Evolutionary conservation across 2,113 vertebrate genomes (phyloP), one percentile per base, ranked within the genome.

Genomic region (Gobio gobio): DNA sequence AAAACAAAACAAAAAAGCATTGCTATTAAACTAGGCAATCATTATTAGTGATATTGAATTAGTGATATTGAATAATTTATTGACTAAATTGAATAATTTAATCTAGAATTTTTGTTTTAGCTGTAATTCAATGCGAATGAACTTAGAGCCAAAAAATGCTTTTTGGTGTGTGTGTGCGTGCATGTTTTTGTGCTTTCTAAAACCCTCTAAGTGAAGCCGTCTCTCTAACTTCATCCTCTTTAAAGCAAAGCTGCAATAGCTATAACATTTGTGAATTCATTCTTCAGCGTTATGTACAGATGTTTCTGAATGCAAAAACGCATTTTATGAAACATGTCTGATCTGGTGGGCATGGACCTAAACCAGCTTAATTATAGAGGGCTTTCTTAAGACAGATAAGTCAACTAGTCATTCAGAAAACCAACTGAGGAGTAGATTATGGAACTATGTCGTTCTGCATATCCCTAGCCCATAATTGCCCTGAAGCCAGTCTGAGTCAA

Each of bases 351-450:
- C 74, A 54, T 29, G 45, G 74, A 14, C 74, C 74, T 54, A 76
- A 54, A 54, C 13, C 74, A 76, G 12, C 74, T 76, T 76, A 76
- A 76, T 76, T 76, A 76, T 33, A 76, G 26, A 76, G 74, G 26
- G 49, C 7, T 76, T 29, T 14, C 26, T 54, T 20, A 33, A 33
- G 16, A 33, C n/a, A 7, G 22, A 73, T 43, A 8, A 73, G 70
- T 47, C 70, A 33, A 54, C 45, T 76, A 76, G 47, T 54, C 47
- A 54, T 76, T 76, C n/a, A 33, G 47, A 76, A 76, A 76, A 75
- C 24, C 47, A 49, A 45, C 43, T 47, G 12, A 74, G 45, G n/a
- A 74, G 45, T 16, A 74, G 45, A 49, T 49, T 74, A 24, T 26
- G n/a, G 49, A 74, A 47, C 43, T 49, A 49, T 4, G 26, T 64